Evolutionary conservation across 2,113 vertebrate species (phyloP).

Genomic region (Dipodomys spectabilis): DNA sequence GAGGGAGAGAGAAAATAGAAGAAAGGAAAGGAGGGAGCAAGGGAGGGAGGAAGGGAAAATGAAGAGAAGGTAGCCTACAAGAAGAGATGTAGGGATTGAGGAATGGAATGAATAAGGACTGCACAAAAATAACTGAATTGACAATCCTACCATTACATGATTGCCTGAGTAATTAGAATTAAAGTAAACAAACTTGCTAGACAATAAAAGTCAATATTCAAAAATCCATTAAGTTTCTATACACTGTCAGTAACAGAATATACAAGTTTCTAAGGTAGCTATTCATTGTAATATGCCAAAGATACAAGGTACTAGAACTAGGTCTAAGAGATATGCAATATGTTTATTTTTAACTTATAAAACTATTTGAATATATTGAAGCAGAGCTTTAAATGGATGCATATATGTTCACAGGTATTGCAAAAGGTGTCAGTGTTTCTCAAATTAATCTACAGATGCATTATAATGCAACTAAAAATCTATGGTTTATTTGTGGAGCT

Average conservation of each 20-base stretch:
- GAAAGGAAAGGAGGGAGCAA: not conserved
- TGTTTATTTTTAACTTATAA: not conserved
- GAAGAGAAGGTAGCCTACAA: not conserved
- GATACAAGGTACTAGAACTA: not conserved
- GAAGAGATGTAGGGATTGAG: not conserved
- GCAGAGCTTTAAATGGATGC: not conserved
- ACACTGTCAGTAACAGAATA: not conserved
- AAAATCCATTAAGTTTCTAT: slow-evolving; percentile 18
- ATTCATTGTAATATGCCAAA: not conserved
- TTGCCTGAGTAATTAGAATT: not conserved
- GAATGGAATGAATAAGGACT: not conserved
- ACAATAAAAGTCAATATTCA: not conserved
- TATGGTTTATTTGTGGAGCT: not conserved
- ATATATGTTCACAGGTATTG: not conserved
- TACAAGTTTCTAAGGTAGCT: not conserved
- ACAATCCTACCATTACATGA: not conserved
- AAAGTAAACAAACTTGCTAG: not conserved
- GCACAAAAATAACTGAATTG: not conserved
- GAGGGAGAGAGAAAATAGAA: not conserved
- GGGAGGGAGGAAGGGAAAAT: not conserved
- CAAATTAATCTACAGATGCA: not conserved
- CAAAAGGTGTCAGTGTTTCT: not conserved
- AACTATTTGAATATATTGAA: not conserved
- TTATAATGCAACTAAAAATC: not conserved
- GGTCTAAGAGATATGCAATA: not conserved